Evolutionary conservation across 2,888 invertebrate species (phyloP), one percentile per base, ranked within the genome.

Genomic region (Brenthis ino): DNA sequence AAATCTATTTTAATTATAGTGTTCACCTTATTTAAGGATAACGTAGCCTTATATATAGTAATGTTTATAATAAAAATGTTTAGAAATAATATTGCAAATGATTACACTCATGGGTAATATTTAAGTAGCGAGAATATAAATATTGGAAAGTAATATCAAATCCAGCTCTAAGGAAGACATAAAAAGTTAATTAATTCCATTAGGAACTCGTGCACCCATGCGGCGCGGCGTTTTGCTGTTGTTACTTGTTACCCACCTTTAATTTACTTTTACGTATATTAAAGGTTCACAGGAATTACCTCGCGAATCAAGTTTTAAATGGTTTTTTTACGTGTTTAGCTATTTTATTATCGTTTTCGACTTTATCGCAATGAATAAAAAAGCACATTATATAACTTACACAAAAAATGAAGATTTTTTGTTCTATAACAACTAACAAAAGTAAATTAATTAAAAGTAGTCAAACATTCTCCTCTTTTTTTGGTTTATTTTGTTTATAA

Each of bases 241-340:
- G 13, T 64, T 63, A 60, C 48, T 54, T 28, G 13, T 64, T 63
- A 60, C 48, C 48, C n/a, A 55, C 47, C 13, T 66, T 69, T 54
- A 69, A 69, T 69, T 66, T 63, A 57, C 33, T 66, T 69, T 57
- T 51, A 63, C 54, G 20, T 58, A 20, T 56, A 69, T 66, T 57
- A 61, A 66, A 66, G 65, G 53, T 60, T 50, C 55, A 47, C 28
- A 56, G 33, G 43, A 67, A 69, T 48, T 54, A 55, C 24, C 50
- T 69, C 33, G 57, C 13, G 20, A 48, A 47, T 50, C 13, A 64
- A 57, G n/a, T 54, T 64, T 64, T 48, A 65, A 56, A 16, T 60
- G 47, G 20, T 60, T 66, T 58, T 20, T 53, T 68, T 63, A 20
- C 13, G 37, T 53, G 53, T 14, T 20, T 64, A 51, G 6, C 47